Evolutionary conservation across 2,797 vertebrate genomes (phyloP), one percentile per base, ranked within the genome.

Genomic region (Menidia menidia): DNA sequence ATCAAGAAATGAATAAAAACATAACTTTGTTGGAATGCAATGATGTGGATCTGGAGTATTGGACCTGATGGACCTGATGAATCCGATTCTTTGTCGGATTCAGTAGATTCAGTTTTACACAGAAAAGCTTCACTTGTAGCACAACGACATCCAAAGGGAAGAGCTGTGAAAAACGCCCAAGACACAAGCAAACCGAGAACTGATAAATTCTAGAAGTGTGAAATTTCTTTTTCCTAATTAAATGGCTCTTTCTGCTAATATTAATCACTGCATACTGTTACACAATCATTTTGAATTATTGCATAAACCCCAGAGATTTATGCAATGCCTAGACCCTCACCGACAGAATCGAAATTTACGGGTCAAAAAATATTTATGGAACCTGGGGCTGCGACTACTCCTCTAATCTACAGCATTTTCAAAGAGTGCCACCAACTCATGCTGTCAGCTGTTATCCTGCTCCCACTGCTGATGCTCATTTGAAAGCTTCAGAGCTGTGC

Each of bases 401-500:
- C 30, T 42, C 30, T 64, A 43, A 66, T 53, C 18, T 60, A 56
- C 39, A 47, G 50, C 18, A 19, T 19, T 73, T 73, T 73, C 15
- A 68, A 66, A 75, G 32, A 63, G 19, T 0, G 42, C 53, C 25
- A 39, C 35, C 47, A 48, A 43, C 44, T 25, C 25, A 14, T n/a
- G n/a, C 65, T 68, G 16, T 70, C 55, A 73, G 64, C 52, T 55
- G 59, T 52, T n/a, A 58, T 51, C 32, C 18, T 48, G 63, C 57
- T 73, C 47, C 30, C 62, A 31, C 16, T 71, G 48, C 25, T 65
- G 70, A 60, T 39, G n/a, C 56, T 61, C 25, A 31, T 71, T 73
- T 56, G 18, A 78, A 65, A 72, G 62, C 55, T 75, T 71, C 55
- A 81, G 45, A 78, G 33, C 35, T 7, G 9, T 41, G 45, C 35